Evolutionary conservation across 2,888 invertebrate species (phyloP), one percentile per base, ranked within the genome.

Genomic region (Agriotes lineatus): DNA sequence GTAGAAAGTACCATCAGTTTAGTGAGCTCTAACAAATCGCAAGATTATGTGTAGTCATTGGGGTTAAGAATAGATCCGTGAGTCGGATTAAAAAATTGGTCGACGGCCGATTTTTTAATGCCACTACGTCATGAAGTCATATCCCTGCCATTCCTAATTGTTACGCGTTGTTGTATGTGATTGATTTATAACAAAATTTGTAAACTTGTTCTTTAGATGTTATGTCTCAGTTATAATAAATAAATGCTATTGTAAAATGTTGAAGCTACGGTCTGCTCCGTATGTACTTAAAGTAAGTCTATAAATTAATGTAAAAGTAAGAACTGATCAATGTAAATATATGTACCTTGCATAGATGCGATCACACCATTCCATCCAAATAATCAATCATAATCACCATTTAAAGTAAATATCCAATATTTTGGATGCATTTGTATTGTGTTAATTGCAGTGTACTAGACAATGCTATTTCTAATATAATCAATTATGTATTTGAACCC

Each of bases 391-490:
- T 44, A 16, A 62, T 54, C 62, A 54, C 25, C 54, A 42, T 62
- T 37, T 62, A 50, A 33, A 61, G 48, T 33, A 52, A 52, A 19
- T 61, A 16, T 22, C 50, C 42, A 62, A 42, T 22, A 44, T 42
- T 62, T 54, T 61, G 22, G 39, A 62, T 20, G 44, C 54, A 62
- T 62, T 59, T 58, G 63, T 45, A 64, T 58, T 67, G 60, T 62
- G 65, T 62, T 69, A 57, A 59, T 42, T 68, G 70, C 73, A 68
- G 44, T 71, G 62, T 71, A 71, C 59, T 73, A 67, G 67, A 70
- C 25, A 67, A 70, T 66, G 73, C 70, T 70, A 68, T 70, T 71
- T 73, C 69, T 73, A 73, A 71, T 67, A 61, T 71, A 69, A 52
- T 52, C 52, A n/a, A 52, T 52, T 33, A 52, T 68, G 63, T 68